A percentile compares a stretch with the other conserved stretches of the same genome.
phyloP scores from a whole-genome alignment of 1,140 invertebrate species.

The Anoplolepis gracilipes region DNA sequence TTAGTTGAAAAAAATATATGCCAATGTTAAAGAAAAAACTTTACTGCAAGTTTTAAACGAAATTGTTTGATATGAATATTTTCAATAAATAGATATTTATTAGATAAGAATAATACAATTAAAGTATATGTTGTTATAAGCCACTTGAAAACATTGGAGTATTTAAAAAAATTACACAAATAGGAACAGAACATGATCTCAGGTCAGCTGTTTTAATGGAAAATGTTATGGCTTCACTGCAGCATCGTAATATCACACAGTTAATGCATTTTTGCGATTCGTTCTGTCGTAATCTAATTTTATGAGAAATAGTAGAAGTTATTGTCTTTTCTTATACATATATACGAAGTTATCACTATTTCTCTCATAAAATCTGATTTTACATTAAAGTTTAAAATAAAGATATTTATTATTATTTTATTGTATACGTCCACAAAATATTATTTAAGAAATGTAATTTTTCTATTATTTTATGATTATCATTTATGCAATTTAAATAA shows the following conservation, averaged over 20 bases:
- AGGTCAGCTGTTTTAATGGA: not conserved
- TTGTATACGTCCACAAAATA: not conserved
- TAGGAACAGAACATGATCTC: not conserved
- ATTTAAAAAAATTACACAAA: not conserved
- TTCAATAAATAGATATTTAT: not conserved
- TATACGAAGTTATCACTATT: not conserved
- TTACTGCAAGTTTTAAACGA: not conserved
- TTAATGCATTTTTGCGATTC: conserved; percentile 16
- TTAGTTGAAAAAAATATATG: conserved; percentile 8
- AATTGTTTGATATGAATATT: conserved; percentile 6
- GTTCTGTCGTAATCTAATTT: conserved; percentile 2
- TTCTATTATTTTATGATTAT: not conserved
- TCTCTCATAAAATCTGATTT: conserved; percentile 16
- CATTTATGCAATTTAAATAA: not conserved
- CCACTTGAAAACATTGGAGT: not conserved
- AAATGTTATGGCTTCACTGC: not conserved
- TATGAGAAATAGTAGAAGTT: not conserved
- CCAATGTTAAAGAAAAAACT: not conserved
- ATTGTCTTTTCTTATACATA: not conserved
- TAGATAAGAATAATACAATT: not conserved
- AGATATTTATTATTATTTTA: conserved; percentile 8
- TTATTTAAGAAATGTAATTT: not conserved
- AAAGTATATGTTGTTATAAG: not conserved
- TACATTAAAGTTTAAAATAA: not conserved
- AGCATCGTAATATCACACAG: not conserved